Conservation (phyloP, 2,888 invertebrate genomes). For the Drosophila paracracens region DNA sequence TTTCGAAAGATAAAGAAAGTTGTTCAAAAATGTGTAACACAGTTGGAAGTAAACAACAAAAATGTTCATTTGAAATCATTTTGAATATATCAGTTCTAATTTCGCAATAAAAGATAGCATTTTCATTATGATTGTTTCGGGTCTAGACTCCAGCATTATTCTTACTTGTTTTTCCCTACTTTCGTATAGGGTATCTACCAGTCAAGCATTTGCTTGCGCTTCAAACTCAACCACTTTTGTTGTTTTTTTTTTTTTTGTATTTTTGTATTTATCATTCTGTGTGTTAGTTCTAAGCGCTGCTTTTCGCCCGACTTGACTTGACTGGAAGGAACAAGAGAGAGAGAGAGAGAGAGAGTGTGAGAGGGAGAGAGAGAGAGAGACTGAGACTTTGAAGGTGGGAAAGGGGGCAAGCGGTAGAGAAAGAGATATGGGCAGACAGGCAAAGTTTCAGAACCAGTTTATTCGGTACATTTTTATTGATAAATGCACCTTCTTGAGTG, state of each 20-base stretch:
- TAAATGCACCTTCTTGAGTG: constrained; percentile 3
- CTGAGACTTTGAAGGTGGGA: too few relatives aligned
- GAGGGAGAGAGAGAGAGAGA: not conserved
- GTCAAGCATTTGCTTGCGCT: not conserved
- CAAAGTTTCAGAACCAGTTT: constrained; percentile 28
- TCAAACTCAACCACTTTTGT: not conserved
- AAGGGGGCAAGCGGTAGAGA: not conserved
- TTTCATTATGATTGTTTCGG: not conserved
- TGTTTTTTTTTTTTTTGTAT: not conserved
- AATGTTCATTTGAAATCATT: not conserved
- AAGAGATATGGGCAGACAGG: constrained; percentile 1
- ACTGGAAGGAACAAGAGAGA: not conserved
- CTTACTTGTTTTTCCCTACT: not conserved
- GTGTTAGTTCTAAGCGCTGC: not conserved
- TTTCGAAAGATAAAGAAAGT: too few relatives aligned
- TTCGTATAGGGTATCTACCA: not conserved
- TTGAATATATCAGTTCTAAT: not conserved
- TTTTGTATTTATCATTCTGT: not conserved
- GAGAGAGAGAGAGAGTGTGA: not conserved
- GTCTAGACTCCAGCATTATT: not conserved
- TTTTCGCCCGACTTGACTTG: not conserved
- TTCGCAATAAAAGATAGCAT: not conserved
- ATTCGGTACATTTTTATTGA: constrained; percentile 14
- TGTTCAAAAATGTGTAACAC: too few relatives aligned
- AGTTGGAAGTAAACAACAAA: too few relatives aligned